Evolutionary conservation across 2,797 vertebrate genomes (phyloP).

Genomic region (Sebastes steindachneri): DNA sequence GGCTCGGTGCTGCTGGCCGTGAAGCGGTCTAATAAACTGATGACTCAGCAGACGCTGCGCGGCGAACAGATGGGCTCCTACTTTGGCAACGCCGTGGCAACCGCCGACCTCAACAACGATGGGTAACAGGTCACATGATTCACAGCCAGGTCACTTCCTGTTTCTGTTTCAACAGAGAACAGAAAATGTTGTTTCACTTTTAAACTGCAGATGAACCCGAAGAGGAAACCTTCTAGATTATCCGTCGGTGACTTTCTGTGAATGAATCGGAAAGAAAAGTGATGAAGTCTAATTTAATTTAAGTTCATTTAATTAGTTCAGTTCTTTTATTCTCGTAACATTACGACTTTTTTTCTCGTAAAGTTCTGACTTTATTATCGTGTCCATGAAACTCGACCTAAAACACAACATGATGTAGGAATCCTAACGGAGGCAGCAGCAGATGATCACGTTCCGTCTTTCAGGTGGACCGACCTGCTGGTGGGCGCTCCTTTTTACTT

Average conservation of each 20-base stretch:
- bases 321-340: not conserved
- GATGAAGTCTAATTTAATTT: not conserved
- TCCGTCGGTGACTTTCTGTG: not conserved
- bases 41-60: constrained; percentile 61
- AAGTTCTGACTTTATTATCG: too few relatives aligned
- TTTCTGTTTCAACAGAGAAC: not conserved
- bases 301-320: not conserved
- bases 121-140: constrained; percentile 74
- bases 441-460: not conserved
- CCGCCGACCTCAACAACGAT: constrained; percentile 90
- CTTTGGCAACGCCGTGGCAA: constrained; percentile 89
- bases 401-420: too few relatives aligned
- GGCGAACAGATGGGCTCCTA: constrained; percentile 93
- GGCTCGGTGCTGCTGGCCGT: constrained; percentile 86
- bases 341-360: too few relatives aligned
- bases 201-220: not conserved
- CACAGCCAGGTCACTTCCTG: not conserved
- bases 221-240: not conserved
- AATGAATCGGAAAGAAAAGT: not conserved
- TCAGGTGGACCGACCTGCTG: constrained; percentile 90
- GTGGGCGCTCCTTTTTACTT: constrained; percentile 94
- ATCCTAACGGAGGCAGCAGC: too few relatives aligned
- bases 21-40: constrained; percentile 19
- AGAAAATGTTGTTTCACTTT: too few relatives aligned
- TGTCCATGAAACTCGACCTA: too few relatives aligned